Evolutionary conservation across 2,113 vertebrate genomes (phyloP), one percentile per base, ranked within the genome.

Genomic region (Tragelaphus scriptus): DNA sequence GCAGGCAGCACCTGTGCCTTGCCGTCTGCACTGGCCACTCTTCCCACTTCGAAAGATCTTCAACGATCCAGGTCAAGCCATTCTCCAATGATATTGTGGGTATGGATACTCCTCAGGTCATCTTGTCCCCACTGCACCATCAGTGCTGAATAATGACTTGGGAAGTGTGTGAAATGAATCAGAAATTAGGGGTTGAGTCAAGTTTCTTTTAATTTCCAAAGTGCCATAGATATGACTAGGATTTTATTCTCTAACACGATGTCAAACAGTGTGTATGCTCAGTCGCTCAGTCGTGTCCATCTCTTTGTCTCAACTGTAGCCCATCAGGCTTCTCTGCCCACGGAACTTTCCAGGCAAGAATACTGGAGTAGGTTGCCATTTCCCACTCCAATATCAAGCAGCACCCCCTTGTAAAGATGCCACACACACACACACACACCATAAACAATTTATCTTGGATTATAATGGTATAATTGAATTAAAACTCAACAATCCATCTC

Each of bases 1-100:
- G 91, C 96, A 36, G 51, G 90, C 82, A 93, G 65, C 98, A 98
- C 97, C 98, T 98, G 98, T 88, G 94, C 97, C 71, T 97, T 97
- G 79, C 98, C 88, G 95, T 96, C 97, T 96, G 98, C 95, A 59
- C 97, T 89, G 95, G 96, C 96, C 94, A 94, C 85, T 95, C 97
- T 96, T 92, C 53, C 58, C 68, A n/a, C 51, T 75, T 26, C 65
- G 77, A 49, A 85, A 79, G 85, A 68, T 97, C 92, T 95, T 92
- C 65, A 56, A 89, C n/a, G 79, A 91, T 81, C 63, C 77, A 59
- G 97, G 96, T 94, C 94, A 97, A 95, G 77, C 71, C 49, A 75
- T 91, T 93, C 68, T 75, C 49, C 49, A 16, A 4, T 30, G 32
- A 28, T 47, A 82, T 44, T 49, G 51, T 40, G 75, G 51, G 32